Base-by-base conservation (phyloP, 2,888 invertebrate genomes). In the Polyploca ridens region DNA sequence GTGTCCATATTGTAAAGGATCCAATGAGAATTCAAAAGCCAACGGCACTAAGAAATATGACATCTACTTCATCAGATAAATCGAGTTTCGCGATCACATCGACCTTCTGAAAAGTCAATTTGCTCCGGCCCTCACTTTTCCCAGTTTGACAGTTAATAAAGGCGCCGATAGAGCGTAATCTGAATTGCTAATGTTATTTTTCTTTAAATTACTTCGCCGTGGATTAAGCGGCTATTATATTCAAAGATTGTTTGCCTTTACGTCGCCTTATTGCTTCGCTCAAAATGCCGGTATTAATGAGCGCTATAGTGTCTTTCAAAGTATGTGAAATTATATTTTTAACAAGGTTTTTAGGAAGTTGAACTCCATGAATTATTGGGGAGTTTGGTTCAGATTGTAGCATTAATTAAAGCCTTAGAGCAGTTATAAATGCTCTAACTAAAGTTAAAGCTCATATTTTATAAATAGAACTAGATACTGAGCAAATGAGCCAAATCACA, bases 111-210 rank as follows among this genome's bases (percentile, higher is more conserved):
- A 82, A 85, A 90, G 90, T 90, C 87, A 91, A 90, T 91, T 90
- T 90, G 84, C 82, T 75, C 66, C 71, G 73, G 77, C 75, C 77
- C 84, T 82, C 77, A 83, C 81, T 84, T 83, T 81, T 83, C 85
- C 83, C 86, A 86, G 87, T 89, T 89, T 90, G 91, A 91, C 91
- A 90, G 88, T 89, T 91, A 92, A 92, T 92, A 92, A 92, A 88
- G 83, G 80, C 79, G 75, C 78, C 86, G 87, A 89, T 88, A 87
- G 87, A 84, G 80, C 77, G 78, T 85, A 86, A 93, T 93, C 86
- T 93, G 91, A 92, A 90, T 93, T 92, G 91, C 93, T 91, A 93
- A 93, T 93, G 91, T 91, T 93, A 92, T 93, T 92, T 93, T 92
- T 93, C 90, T 92, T 90, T 89, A 91, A 91, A 92, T 92, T 90